A percentile compares a stretch with the other conserved stretches of the same genome.
Conservation (phyloP, 2,113 vertebrate species). For the Sebastes schlegelii region DNA sequence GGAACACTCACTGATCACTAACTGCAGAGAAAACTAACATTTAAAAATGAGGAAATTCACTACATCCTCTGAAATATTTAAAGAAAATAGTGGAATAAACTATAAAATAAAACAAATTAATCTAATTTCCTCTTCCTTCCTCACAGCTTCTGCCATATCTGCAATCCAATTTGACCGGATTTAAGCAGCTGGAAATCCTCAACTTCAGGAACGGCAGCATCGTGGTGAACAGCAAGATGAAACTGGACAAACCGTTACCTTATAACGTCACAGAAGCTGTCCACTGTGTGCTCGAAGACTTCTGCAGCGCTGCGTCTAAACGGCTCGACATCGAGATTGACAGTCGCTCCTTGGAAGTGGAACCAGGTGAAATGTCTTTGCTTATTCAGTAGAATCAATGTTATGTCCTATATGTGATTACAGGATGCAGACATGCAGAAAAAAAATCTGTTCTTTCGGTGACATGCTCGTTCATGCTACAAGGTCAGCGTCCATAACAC, state of each 20-base stretch:
- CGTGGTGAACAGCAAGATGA: slow-evolving; percentile 94
- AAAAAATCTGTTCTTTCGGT: neutral
- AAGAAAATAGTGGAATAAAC: neutral
- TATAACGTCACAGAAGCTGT: slow-evolving; percentile 91
- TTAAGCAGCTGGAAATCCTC: slow-evolving; percentile 95
- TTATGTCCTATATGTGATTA: neutral
- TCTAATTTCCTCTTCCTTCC: slow-evolving; percentile 21
- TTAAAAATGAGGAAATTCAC: neutral
- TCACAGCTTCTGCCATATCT: slow-evolving; percentile 93
- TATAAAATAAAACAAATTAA: slow-evolving; percentile 2
- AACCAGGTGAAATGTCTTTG: slow-evolving; percentile 86
- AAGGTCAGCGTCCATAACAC: slow-evolving; percentile 45
- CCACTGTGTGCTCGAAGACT: slow-evolving; percentile 89
- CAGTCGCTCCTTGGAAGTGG: slow-evolving; percentile 89
- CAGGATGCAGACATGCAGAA: neutral
- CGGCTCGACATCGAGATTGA: slow-evolving; percentile 90
- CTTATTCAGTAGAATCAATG: neutral
- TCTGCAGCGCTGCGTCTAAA: slow-evolving; percentile 88
- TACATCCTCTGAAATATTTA: neutral
- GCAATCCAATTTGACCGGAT: slow-evolving; percentile 92
- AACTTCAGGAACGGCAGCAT: slow-evolving; percentile 95
- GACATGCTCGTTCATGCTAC: slow-evolving; percentile 20
- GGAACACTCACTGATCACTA: slow-evolving; percentile 9
- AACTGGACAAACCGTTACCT: slow-evolving; percentile 88
- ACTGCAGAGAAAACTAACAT: neutral